phyloP scores from a whole-genome alignment of 30 jellyfish, hydroid and myxozoan species.

The Hydractinia echinata region DNA sequence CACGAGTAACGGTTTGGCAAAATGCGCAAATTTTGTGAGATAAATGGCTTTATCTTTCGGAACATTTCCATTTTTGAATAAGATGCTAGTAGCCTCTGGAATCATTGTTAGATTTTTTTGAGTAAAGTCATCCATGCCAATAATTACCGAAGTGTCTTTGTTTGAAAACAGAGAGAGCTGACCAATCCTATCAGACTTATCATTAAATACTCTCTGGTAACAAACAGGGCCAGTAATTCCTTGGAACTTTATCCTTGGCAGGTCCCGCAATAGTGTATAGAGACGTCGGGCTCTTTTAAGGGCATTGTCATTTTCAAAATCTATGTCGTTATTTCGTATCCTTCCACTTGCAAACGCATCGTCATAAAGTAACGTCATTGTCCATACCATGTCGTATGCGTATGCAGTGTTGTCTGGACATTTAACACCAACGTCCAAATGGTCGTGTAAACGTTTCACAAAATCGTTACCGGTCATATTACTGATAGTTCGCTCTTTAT shows the following conservation, averaged over 20 bases:
- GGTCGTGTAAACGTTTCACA: neutral
- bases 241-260: neutral
- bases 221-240: conserved; percentile 24
- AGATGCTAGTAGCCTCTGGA: neutral
- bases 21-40: neutral
- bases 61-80: conserved; percentile 10
- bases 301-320: neutral
- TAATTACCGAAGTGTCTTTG: neutral
- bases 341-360: neutral
- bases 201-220: neutral
- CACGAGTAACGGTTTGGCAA: conserved; percentile 20
- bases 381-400: conserved; percentile 44
- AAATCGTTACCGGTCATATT: conserved; percentile 12
- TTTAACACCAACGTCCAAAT: conserved; percentile 18
- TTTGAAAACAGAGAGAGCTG: neutral
- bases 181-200: conserved; percentile 12
- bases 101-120: neutral
- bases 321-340: neutral
- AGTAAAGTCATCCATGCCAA: conserved; percentile 14
- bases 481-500: conserved; percentile 18
- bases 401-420: conserved; percentile 31
- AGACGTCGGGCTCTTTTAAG: neutral
- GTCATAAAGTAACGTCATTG: neutral
- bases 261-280: neutral
- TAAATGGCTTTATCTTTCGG: conserved; percentile 32